Evolutionary conservation across 2,797 vertebrate genomes (phyloP).

Genomic region (Serranus cabrilla): DNA sequence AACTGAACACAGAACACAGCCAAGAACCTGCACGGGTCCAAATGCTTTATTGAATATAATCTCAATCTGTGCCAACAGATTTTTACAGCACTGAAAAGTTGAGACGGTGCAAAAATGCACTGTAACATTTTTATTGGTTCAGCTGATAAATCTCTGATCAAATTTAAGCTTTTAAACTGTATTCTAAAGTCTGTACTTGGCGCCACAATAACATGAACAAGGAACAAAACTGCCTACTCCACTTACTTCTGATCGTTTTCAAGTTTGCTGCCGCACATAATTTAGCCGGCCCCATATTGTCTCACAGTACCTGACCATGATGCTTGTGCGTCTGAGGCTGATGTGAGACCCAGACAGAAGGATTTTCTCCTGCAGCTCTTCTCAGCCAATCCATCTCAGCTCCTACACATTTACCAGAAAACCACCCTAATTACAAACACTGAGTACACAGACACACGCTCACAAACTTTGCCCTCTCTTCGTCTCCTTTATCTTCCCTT

Average conservation of each 20-base stretch:
- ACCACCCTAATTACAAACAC: constrained; percentile 64
- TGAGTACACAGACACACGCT: constrained; percentile 45
- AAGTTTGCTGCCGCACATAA: constrained; percentile 36
- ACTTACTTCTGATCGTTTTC: constrained; percentile 14
- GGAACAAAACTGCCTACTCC: constrained; percentile 15
- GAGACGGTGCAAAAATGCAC: background rate
- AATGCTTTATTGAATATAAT: constrained; percentile 51
- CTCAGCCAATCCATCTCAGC: constrained; percentile 53
- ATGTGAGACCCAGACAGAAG: constrained; percentile 25
- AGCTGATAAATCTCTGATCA: constrained; percentile 12
- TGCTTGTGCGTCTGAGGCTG: constrained; percentile 35
- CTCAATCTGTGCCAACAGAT: constrained; percentile 27
- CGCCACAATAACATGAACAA: constrained; percentile 5
- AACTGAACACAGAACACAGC: constrained; percentile 59
- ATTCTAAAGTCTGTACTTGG: constrained; percentile 11
- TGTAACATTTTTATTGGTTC: background rate
- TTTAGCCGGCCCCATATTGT: constrained; percentile 39
- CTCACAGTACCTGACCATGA: constrained; percentile 27
- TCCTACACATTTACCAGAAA: constrained; percentile 53
- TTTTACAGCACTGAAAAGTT: constrained; percentile 12
- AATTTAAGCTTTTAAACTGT: background rate
- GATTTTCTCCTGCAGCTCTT: constrained; percentile 44
- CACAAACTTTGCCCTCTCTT: constrained; percentile 65
- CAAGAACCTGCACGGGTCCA: constrained; percentile 55
- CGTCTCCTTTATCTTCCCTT: constrained; percentile 62